These are phyloP conservation scores for Cebidichthys violaceus DNA, from an alignment of 2,113 vertebrate genomes.

Conservation along the genomic window DNA sequence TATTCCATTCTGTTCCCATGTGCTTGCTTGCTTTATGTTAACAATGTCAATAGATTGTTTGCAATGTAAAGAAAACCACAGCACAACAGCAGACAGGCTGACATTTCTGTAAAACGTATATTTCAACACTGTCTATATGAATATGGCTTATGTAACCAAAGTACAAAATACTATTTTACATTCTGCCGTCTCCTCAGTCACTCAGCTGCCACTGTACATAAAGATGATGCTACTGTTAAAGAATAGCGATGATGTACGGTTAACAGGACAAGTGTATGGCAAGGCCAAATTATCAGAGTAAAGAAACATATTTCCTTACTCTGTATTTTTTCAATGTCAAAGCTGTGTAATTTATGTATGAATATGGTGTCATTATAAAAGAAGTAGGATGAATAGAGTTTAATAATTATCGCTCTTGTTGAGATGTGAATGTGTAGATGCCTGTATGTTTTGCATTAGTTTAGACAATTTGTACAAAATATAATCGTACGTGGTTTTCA, in stretches of 20 bases:
- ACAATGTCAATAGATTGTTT: neutral
- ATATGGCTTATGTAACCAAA: conserved; percentile 1
- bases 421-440: conserved; percentile 54
- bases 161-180: neutral
- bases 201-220: conserved; percentile 41
- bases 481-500: conserved; percentile 45
- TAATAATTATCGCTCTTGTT: conserved; percentile 39
- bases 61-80: neutral
- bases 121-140: conserved; percentile 10
- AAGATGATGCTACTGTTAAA: conserved; percentile 20
- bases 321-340: conserved; percentile 66
- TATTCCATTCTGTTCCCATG: neutral
- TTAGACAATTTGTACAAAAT: conserved; percentile 55
- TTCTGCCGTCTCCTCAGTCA: neutral
- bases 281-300: conserved; percentile 19
- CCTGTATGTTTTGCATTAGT: conserved; percentile 55
- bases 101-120: neutral
- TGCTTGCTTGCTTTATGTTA: neutral
- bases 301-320: conserved; percentile 57
- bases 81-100: neutral
- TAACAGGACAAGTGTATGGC: neutral
- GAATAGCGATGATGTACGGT: neutral
- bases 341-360: conserved; percentile 51
- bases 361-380: conserved; percentile 52
- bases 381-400: conserved; percentile 30